A percentile compares a stretch with the other conserved stretches of the same genome.
phyloP scores from a whole-genome alignment of 2,797 vertebrate genomes.

The Leuciscus waleckii region DNA sequence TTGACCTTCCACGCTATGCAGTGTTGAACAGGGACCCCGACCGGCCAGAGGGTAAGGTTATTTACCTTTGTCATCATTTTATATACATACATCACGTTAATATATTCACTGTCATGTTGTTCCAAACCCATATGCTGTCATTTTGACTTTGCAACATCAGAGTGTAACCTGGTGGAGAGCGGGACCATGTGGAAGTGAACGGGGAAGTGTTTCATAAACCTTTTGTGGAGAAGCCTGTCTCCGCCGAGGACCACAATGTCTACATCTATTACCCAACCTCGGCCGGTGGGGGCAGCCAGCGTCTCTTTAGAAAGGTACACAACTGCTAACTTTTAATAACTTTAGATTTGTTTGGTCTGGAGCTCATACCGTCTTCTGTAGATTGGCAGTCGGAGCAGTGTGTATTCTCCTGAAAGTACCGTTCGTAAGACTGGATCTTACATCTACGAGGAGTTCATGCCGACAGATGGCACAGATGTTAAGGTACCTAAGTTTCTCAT shows the following conservation, averaged over 20 bases:
- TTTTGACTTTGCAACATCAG: constrained; percentile 57
- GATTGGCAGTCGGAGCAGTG: constrained; percentile 97
- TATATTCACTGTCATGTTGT: not conserved
- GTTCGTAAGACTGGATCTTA: constrained; percentile 96
- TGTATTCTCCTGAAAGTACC: constrained; percentile 94
- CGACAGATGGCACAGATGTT: constrained; percentile 96
- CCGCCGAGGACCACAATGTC: constrained; percentile 97
- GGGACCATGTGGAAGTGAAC: constrained; percentile 97
- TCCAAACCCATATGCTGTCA: not conserved
- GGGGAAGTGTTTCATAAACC: constrained; percentile 95
- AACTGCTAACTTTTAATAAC: not conserved
- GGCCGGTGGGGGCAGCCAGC: constrained; percentile 95
- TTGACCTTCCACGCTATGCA: constrained; percentile 94
- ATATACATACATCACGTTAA: not conserved
- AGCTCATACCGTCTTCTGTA: constrained; percentile 61
- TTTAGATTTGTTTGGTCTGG: not conserved
- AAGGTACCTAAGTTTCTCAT: constrained; percentile 80
- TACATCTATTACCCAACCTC: constrained; percentile 99
- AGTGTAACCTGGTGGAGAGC: constrained; percentile 84
- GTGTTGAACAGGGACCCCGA: constrained; percentile 96
- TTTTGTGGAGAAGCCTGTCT: constrained; percentile 98
- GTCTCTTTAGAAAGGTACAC: constrained; percentile 94
- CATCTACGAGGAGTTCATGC: constrained; percentile 99
- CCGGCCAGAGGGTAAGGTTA: constrained; percentile 86
- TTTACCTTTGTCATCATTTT: not conserved